phyloP scores from a whole-genome alignment of 1,140 invertebrate species.

The Aporrectodea caliginosa region DNA sequence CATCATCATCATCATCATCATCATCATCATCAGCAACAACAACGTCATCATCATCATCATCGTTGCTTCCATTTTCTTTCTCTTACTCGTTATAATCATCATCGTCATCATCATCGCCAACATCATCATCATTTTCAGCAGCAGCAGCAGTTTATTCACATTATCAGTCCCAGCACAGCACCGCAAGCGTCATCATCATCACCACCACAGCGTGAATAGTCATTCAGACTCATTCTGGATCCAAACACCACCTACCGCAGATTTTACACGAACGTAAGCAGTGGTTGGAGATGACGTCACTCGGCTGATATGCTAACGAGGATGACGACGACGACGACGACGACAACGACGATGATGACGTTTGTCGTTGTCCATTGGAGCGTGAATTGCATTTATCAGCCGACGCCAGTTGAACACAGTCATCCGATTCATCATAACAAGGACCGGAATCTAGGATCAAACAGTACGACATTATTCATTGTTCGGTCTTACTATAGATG shows the following conservation, averaged over 20 bases:
- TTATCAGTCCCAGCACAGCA: too few relatives aligned
- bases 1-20: background rate
- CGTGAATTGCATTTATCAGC: background rate
- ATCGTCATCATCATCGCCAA: background rate
- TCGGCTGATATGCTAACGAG: background rate
- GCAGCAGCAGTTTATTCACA: too few relatives aligned
- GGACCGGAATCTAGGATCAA: background rate
- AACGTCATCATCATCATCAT: background rate
- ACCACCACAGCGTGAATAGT: background rate
- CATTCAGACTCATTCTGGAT: background rate
- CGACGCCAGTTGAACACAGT: background rate
- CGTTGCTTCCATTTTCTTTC: background rate
- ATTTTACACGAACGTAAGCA: background rate
- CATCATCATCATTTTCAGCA: conserved; percentile 3
- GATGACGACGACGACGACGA: background rate
- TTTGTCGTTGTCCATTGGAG: background rate
- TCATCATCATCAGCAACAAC: background rate
- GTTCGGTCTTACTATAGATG: too few relatives aligned
- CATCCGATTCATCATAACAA: background rate
- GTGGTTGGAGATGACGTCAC: background rate
- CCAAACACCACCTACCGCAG: too few relatives aligned
- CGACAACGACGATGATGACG: background rate
- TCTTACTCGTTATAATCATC: background rate
- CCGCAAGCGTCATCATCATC: background rate
- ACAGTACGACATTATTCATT: too few relatives aligned